phyloP scores from a whole-genome alignment of 1,140 invertebrate species.

The Tetramorium simillimum region DNA sequence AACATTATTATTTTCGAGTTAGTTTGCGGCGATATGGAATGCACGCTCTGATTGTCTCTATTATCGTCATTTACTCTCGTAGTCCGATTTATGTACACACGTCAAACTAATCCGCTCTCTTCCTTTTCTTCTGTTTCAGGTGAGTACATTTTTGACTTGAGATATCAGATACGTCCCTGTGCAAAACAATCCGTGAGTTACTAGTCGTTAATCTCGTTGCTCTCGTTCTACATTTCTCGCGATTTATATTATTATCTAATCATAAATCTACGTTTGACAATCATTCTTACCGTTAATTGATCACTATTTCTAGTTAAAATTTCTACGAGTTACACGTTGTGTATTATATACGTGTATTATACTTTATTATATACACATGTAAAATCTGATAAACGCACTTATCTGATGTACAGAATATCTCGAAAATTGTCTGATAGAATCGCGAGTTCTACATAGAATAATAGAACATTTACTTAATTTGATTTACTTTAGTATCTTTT shows the following conservation, averaged over 20 bases:
- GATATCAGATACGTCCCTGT: slow-evolving; percentile 30
- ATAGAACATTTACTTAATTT: not conserved
- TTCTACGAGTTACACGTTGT: not conserved
- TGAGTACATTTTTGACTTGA: slow-evolving; percentile 38
- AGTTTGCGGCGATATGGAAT: not conserved
- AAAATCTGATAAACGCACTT: not conserved
- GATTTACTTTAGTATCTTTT: not conserved
- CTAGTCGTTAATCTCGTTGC: not conserved
- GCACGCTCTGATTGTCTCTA: not conserved
- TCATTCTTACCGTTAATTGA: not conserved
- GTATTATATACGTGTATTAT: too few relatives aligned
- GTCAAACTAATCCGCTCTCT: not conserved
- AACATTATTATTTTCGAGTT: slow-evolving; percentile 11
- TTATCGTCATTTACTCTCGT: slow-evolving; percentile 7
- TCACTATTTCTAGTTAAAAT: not conserved
- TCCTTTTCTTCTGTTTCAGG: slow-evolving; percentile 41
- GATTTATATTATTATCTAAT: slow-evolving; percentile 2
- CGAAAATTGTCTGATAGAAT: not conserved
- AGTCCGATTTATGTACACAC: not conserved
- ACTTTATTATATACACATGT: too few relatives aligned
- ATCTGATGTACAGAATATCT: not conserved
- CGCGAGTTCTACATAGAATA: too few relatives aligned
- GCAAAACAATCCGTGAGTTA: slow-evolving; percentile 40
- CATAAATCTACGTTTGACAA: slow-evolving; percentile 47
- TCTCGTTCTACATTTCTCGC: slow-evolving; percentile 41